These are phyloP conservation scores for Phrynocephalus guinanensis DNA, from an alignment of 2,797 vertebrate genomes.

Conservation along the genomic window DNA sequence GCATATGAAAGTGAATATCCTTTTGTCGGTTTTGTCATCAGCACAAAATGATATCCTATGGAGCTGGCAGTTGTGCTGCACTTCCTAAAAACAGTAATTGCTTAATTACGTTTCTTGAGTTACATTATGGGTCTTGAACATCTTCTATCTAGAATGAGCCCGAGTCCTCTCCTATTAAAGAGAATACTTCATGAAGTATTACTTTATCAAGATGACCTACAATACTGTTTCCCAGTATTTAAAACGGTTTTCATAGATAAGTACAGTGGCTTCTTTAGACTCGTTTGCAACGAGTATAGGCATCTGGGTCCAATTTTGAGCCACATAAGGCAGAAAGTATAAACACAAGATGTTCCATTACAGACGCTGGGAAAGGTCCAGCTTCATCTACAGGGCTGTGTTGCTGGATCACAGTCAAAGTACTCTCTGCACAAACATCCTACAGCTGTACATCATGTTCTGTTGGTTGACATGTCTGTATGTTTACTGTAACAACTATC, in stretches of 20 bases:
- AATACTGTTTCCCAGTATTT: neutral
- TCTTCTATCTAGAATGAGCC: neutral
- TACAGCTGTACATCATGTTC: slow-evolving; percentile 14
- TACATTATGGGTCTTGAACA: slow-evolving; percentile 7
- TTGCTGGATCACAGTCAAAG: slow-evolving; percentile 5
- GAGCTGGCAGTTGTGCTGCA: slow-evolving; percentile 95
- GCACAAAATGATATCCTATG: slow-evolving; percentile 99
- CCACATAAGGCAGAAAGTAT: slow-evolving; percentile 2
- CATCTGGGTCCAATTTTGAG: slow-evolving; percentile 28
- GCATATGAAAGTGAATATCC: slow-evolving; percentile 99
- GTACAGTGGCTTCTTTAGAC: neutral
- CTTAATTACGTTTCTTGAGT: slow-evolving; percentile 21
- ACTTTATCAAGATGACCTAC: neutral
- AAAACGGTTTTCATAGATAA: neutral
- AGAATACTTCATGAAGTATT: neutral
- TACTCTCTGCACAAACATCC: neutral
- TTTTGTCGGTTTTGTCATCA: slow-evolving; percentile 98
- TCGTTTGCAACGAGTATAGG: neutral
- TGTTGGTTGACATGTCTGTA: neutral
- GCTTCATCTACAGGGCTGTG: neutral
- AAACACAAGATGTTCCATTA: slow-evolving; percentile 23
- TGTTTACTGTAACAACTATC: neutral
- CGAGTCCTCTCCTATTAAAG: neutral
- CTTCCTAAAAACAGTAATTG: slow-evolving; percentile 83
- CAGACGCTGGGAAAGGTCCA: slow-evolving; percentile 8